Conservation (phyloP, 2,888 invertebrate species). For the Ephialtes manifestator region DNA sequence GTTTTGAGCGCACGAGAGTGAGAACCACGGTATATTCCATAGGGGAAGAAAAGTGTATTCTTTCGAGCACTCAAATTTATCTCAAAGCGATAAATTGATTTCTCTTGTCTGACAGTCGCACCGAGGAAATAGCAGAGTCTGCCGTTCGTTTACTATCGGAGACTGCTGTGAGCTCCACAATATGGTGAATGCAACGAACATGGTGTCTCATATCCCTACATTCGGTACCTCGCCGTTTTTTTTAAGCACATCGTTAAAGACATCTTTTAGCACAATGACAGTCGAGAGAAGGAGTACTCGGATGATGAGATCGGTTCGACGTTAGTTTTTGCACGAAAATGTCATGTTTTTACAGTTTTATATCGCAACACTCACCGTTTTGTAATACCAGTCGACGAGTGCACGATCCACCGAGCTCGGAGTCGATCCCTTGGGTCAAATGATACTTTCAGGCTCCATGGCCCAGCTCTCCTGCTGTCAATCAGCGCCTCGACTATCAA, state of each 20-base stretch:
- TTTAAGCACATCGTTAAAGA: background rate
- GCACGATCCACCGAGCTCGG: slow-evolving; percentile 79
- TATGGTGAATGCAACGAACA: background rate
- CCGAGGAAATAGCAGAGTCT: background rate
- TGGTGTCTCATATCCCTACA: background rate
- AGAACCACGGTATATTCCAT: background rate
- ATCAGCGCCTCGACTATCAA: slow-evolving; percentile 22
- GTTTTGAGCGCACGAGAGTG: background rate
- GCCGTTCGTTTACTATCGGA: background rate
- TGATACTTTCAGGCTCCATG: slow-evolving; percentile 81
- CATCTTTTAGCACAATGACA: background rate
- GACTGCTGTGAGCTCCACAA: background rate
- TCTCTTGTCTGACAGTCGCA: background rate
- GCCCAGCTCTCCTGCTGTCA: slow-evolving; percentile 38
- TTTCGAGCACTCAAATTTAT: background rate
- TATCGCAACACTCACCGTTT: slow-evolving; percentile 25
- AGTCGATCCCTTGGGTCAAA: slow-evolving; percentile 83
- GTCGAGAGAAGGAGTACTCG: background rate
- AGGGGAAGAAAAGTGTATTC: background rate
- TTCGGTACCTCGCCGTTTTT: background rate
- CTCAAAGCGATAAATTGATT: background rate
- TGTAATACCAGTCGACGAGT: slow-evolving; percentile 21
- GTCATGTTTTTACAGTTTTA: background rate
- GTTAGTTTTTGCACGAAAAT: background rate
- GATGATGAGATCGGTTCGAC: no score